A percentile compares a stretch with the other conserved stretches of the same genome.
phyloP scores from a whole-genome alignment of 2,888 invertebrate genomes.

The Epsilonema sp. region DNA sequence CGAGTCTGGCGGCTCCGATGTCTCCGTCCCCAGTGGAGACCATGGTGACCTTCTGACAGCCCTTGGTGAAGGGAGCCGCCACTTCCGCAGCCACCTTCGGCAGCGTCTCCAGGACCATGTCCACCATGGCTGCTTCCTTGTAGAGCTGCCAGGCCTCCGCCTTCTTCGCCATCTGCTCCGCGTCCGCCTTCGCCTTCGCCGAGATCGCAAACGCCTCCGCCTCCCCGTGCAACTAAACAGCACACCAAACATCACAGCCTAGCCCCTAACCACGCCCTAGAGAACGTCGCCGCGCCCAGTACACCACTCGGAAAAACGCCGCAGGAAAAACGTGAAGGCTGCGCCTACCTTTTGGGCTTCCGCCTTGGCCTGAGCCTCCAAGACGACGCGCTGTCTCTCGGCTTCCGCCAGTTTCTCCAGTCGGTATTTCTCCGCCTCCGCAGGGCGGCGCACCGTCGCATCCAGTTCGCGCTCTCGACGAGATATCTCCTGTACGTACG shows the following conservation, averaged over 20 bases:
- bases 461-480: conserved; percentile 76
- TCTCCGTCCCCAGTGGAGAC: conserved; percentile 68
- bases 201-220: conserved; percentile 66
- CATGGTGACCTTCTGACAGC: conserved; percentile 77
- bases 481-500: conserved; percentile 74
- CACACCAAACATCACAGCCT: not conserved
- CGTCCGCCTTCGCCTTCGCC: conserved; percentile 82
- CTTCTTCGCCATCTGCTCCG: conserved; percentile 88
- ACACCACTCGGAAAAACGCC: not conserved
- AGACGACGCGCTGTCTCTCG: conserved; percentile 59
- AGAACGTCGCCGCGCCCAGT: not conserved
- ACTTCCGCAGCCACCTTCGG: conserved; percentile 95
- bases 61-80: conserved; percentile 76
- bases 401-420: conserved; percentile 86
- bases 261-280: too few relatives aligned
- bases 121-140: conserved; percentile 79
- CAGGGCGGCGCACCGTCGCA: conserved; percentile 73
- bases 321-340: too few relatives aligned
- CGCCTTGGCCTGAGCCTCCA: conserved; percentile 86
- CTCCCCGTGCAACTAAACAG: conserved; percentile 46
- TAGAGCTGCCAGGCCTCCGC: conserved; percentile 93
- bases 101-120: conserved; percentile 81
- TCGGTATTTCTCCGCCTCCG: conserved; percentile 76
- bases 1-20: conserved; percentile 77
- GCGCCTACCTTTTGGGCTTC: conserved; percentile 63